Conservation (phyloP, 1,140 invertebrate genomes). For the Macrotrachela quadricornifera region DNA sequence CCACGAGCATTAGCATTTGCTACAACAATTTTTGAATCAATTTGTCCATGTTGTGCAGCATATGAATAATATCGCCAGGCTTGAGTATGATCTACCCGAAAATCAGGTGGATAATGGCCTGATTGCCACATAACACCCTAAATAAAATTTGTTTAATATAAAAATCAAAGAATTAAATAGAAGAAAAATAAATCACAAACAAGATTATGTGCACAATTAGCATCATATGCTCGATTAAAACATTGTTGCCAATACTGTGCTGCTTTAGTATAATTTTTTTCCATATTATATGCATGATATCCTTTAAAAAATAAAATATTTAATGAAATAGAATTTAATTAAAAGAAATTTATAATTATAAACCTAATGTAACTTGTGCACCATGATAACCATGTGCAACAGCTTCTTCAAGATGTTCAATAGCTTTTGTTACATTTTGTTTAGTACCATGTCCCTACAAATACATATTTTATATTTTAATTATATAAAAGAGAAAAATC, state of each 20-base stretch:
- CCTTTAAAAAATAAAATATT: neutral
- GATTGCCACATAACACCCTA: no score
- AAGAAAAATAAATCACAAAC: neutral
- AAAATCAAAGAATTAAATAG: no score
- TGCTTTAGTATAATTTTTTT: conserved; percentile 1
- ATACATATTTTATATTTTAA: neutral
- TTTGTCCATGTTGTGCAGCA: neutral
- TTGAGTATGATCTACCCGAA: neutral
- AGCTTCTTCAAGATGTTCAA: neutral
- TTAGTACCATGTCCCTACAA: neutral
- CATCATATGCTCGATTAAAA: neutral
- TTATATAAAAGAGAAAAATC: neutral
- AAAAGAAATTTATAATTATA: neutral
- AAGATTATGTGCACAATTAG: neutral
- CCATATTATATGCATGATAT: neutral
- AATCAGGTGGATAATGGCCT: no score
- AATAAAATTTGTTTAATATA: no score
- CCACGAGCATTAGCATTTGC: neutral
- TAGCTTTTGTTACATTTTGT: neutral
- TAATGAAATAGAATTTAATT: neutral
- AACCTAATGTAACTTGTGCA: neutral
- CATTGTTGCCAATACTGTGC: neutral
- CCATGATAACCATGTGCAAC: neutral
- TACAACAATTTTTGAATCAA: neutral
- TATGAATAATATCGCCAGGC: neutral